Conservation (phyloP, 2,797 vertebrate genomes). For the Liparis tanakae region DNA sequence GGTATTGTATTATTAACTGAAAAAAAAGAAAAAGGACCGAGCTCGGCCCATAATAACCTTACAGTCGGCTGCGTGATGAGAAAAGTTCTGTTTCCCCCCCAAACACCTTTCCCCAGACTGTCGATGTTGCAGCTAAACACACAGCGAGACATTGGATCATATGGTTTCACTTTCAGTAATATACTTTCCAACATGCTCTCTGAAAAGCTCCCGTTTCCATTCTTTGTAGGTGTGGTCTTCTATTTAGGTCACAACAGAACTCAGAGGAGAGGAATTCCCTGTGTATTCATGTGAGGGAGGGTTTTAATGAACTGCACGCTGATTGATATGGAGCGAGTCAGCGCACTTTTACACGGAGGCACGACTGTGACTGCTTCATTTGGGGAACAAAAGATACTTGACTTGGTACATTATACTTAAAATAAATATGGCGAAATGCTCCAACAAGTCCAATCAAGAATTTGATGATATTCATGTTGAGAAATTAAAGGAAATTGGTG, state of each 20-base stretch:
- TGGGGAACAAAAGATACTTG: conserved; percentile 30
- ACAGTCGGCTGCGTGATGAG: conserved; percentile 32
- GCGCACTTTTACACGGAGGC: conserved; percentile 63
- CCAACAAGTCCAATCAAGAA: conserved; percentile 14
- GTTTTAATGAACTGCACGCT: conserved; percentile 72
- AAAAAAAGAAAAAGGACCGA: conserved; percentile 36
- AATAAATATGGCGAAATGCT: conserved; percentile 11
- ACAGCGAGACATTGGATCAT: conserved; percentile 69
- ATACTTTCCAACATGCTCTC: conserved; percentile 76
- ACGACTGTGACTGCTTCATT: conserved; percentile 40
- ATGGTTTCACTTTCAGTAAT: conserved; percentile 84
- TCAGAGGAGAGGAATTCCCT: conserved; percentile 75
- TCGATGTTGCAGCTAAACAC: conserved; percentile 51
- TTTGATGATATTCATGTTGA: conserved; percentile 14
- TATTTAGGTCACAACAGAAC: conserved; percentile 83
- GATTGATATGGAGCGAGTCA: conserved; percentile 71
- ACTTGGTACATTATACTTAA: conserved; percentile 4
- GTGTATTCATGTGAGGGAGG: conserved; percentile 63
- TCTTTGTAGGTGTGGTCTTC: conserved; percentile 78
- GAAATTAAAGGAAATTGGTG: conserved; percentile 7
- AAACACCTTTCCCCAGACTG: conserved; percentile 57
- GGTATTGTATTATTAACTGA: conserved; percentile 50
- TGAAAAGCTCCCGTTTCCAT: conserved; percentile 81
- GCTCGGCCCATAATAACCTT: conserved; percentile 50
- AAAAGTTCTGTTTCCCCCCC: conserved; percentile 42